Evolutionary conservation across 2,113 vertebrate genomes (phyloP), one percentile per base, ranked within the genome.

Genomic region (Caracal caracal): DNA sequence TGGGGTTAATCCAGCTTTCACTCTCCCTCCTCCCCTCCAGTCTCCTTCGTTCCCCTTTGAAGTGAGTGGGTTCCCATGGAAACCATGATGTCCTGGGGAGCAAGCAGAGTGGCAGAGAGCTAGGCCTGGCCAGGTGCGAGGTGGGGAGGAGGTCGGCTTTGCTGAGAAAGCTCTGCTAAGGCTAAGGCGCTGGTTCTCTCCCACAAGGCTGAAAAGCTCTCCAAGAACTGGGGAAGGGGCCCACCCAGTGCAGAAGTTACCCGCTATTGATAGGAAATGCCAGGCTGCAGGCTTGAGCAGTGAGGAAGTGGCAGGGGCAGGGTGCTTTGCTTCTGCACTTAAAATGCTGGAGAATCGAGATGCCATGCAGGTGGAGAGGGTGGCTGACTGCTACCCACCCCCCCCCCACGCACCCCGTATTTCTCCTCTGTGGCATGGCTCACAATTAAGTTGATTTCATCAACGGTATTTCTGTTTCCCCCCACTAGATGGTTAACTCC

Each of bases 11-110:
- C 89, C 93, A 49, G 94, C 65, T 82, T 95, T 73, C 35, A 0
- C 59, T 61, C 65, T 81, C 88, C 80, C 93, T 63, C 93, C 95
- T 90, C 95, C 65, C 90, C 88, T 97, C 76, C 94, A 19, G 61
- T 85, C 96, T 97, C 89, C 95, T 95, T 89, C 73, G 0, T 94
- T 93, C 90, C 96, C 94, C 97, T 98, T 96, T 97, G 96, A 98
- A 98, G 97, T 98, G 91, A 94, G 95, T 96, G 94, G 90, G 97
- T 98, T 98, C 96, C 98, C 97, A 98, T 98, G 98, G 98, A 98
- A 98, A 98, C 98, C 10, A 4, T 11, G 89, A 56, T 88, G 92
- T 98, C 97, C 96, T 97, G 93, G 93, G 97, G 98, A 97, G 95
- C 93, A 40, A 40, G 88, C 84, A 96, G 89, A 96, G 92, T 92